Evolutionary conservation across 1,140 invertebrate genomes (phyloP).

Genomic region (Branchinecta lindahli): DNA sequence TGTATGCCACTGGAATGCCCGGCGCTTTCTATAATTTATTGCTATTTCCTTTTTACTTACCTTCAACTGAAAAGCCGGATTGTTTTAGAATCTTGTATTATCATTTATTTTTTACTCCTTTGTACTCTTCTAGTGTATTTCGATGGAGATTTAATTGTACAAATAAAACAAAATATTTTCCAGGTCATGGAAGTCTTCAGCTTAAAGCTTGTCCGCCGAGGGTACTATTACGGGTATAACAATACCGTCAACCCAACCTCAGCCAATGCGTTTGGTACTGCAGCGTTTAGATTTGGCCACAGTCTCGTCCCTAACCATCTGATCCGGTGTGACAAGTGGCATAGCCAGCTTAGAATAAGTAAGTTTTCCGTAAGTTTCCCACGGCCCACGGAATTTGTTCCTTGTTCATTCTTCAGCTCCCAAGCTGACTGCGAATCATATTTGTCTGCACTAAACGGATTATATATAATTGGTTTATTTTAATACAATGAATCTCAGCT

Average conservation of each 20-base stretch:
- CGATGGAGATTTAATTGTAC: no score
- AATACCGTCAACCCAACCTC: constrained; percentile 36
- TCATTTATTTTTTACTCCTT: no score
- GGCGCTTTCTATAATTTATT: no score
- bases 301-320: constrained; percentile 32
- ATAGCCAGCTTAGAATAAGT: constrained; percentile 19
- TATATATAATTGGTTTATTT: not conserved
- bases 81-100: no score
- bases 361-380: not conserved
- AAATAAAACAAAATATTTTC: not conserved
- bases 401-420: no score
- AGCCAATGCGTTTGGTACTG: constrained; percentile 44
- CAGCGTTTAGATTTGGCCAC: constrained; percentile 44
- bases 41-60: no score
- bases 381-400: not conserved
- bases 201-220: constrained; percentile 24
- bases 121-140: no score
- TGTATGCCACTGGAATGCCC: no score
- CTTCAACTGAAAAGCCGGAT: no score
- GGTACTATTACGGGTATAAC: constrained; percentile 35
- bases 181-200: constrained; percentile 27
- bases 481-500: not conserved
- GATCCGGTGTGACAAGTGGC: constrained; percentile 27
- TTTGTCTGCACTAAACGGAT: no score
- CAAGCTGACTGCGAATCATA: no score